Evolutionary conservation across 64 coral and sea anemone genomes (phyloP).

Genomic region (Dendrophyllia cribrosa): DNA sequence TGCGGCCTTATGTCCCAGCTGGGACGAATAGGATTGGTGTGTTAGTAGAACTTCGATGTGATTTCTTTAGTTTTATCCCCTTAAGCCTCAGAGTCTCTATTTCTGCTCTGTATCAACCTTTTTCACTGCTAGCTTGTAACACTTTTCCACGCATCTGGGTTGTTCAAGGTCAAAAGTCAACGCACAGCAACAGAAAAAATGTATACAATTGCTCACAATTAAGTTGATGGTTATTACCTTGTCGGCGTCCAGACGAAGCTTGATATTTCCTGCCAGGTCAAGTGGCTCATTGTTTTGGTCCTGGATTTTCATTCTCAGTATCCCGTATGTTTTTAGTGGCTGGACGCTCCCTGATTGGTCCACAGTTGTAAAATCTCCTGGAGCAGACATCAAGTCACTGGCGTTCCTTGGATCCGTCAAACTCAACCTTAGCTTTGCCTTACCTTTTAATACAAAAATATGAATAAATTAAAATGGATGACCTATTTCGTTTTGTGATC

Average conservation of each 20-base stretch:
- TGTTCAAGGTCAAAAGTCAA: no score
- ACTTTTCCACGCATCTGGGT: no score
- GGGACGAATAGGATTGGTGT: no score
- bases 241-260: not conserved
- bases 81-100: no score
- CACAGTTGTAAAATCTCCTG: not conserved
- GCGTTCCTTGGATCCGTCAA: not conserved
- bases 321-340: not conserved
- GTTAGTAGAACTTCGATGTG: no score
- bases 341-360: not conserved
- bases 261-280: not conserved
- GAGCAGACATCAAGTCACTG: not conserved
- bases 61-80: no score
- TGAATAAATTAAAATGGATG: no score
- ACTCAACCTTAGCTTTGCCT: not conserved
- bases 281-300: not conserved
- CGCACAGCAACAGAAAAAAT: no score
- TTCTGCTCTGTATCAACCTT: no score
- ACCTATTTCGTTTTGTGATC: no score
- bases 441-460: not conserved
- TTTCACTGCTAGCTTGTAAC: no score
- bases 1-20: no score
- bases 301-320: not conserved
- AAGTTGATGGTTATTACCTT: not conserved
- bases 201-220: not conserved